Conservation (phyloP, 2,888 invertebrate species). For the Perizoma affinitatum region DNA sequence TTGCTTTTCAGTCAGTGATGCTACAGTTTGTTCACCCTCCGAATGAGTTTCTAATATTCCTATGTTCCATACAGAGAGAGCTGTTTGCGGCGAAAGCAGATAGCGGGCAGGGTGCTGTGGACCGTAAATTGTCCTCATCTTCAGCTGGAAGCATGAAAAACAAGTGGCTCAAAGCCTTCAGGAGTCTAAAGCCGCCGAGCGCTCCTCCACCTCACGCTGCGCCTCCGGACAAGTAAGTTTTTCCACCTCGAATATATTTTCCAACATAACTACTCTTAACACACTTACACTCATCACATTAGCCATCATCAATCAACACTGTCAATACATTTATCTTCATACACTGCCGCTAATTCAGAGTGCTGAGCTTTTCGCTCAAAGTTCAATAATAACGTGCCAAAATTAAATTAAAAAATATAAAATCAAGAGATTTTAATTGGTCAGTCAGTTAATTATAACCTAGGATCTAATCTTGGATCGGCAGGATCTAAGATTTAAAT, state of each 20-base stretch:
- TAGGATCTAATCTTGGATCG: too few species aligned
- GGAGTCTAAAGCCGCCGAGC: constrained; percentile 94
- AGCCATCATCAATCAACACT: not conserved
- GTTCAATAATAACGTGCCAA: not conserved
- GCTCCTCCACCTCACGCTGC: constrained; percentile 79
- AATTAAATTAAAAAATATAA: not conserved
- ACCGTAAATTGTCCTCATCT: constrained; percentile 93
- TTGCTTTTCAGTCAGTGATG: too few species aligned
- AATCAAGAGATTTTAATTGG: not conserved
- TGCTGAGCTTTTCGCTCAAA: not conserved
- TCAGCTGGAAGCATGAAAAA: constrained; percentile 96
- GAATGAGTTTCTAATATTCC: not conserved
- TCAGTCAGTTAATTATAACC: not conserved
- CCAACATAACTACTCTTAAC: not conserved
- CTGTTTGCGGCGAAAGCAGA: constrained; percentile 91
- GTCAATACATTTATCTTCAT: not conserved
- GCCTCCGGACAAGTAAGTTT: constrained; percentile 74
- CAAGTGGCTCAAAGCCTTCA: constrained; percentile 98
- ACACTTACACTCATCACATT: not conserved
- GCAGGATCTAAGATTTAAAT: too few species aligned
- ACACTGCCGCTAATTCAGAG: not conserved
- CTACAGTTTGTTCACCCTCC: not conserved
- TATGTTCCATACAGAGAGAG: constrained; percentile 88
- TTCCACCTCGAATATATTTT: not conserved
- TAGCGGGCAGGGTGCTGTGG: constrained; percentile 87